Evolutionary conservation across 53 echinoderm and acorn worm genomes (phyloP).

Genomic region (Luidia sarsii): DNA sequence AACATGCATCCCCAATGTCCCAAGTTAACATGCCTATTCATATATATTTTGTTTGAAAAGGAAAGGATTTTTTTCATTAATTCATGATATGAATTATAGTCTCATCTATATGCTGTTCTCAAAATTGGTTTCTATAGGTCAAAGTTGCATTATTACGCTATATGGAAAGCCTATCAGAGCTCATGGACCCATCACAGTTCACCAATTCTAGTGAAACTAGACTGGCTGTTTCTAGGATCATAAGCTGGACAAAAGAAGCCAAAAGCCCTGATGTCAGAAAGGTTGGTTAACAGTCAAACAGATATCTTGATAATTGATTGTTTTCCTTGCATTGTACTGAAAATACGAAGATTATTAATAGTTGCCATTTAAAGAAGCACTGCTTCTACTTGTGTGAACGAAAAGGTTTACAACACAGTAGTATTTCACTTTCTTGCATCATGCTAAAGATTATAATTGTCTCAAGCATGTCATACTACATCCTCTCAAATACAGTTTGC

Average conservation of each 20-base stretch:
- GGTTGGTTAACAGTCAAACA: too few relatives aligned
- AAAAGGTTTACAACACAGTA: too few relatives aligned
- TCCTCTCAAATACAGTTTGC: too few relatives aligned
- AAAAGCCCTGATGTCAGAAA: conserved; percentile 92
- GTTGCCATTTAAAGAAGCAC: too few relatives aligned
- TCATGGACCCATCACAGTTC: conserved; percentile 93
- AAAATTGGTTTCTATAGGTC: conserved; percentile 47
- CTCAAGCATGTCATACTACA: too few relatives aligned
- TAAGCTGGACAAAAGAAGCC: conserved; percentile 97
- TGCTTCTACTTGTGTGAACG: too few relatives aligned
- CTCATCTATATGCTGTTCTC: not conserved
- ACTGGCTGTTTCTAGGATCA: conserved; percentile 91
- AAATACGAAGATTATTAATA: too few relatives aligned
- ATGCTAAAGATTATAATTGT: too few relatives aligned
- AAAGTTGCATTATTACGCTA: conserved; percentile 88
- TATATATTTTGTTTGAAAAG: not conserved
- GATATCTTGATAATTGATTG: too few relatives aligned
- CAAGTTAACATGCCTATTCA: not conserved
- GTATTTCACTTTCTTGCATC: too few relatives aligned
- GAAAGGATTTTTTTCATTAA: not conserved
- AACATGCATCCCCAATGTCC: conserved; percentile 4
- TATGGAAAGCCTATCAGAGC: conserved; percentile 81
- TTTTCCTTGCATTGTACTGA: too few relatives aligned
- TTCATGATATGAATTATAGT: not conserved
- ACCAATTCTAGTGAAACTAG: conserved; percentile 93